Conservation (phyloP, 2,797 vertebrate species). For the Neosilurus mollespiculum region DNA sequence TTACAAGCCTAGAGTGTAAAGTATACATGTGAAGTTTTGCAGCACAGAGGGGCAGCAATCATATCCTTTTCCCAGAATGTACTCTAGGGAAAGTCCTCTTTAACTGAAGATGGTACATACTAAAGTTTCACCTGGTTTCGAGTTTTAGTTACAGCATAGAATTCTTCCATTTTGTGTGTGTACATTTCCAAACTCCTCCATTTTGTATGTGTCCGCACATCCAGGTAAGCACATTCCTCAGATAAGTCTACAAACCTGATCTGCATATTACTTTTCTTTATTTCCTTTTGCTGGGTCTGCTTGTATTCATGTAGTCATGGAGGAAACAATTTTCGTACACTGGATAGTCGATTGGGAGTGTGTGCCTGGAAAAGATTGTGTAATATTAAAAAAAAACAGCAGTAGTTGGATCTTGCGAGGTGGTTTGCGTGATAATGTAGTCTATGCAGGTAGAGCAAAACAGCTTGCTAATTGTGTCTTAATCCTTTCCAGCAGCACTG, state of each 20-base stretch:
- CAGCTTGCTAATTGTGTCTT: constrained; percentile 1
- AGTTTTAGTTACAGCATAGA: constrained; percentile 40
- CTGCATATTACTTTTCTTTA: constrained; percentile 44
- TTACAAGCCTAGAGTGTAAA: constrained; percentile 6
- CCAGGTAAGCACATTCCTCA: constrained; percentile 59
- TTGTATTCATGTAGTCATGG: neutral
- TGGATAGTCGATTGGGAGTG: neutral
- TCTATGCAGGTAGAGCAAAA: neutral
- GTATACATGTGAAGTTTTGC: constrained; percentile 17
- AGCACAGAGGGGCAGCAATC: constrained; percentile 20
- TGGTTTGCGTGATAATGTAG: neutral
- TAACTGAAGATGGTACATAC: constrained; percentile 42
- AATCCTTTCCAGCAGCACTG: constrained; percentile 1
- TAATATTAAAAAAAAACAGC: neutral
- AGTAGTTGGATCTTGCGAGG: neutral
- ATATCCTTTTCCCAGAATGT: constrained; percentile 37
- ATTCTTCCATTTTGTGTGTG: constrained; percentile 38
- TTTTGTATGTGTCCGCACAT: constrained; percentile 28
- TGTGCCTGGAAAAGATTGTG: neutral
- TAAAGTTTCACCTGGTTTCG: constrained; percentile 49
- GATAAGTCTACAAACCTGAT: constrained; percentile 33
- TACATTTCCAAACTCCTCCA: constrained; percentile 20
- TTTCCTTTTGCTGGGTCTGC: neutral
- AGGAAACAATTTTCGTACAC: neutral
- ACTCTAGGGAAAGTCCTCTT: constrained; percentile 42